phyloP scores from a whole-genome alignment of 1,140 invertebrate genomes.

The Zaprionus lachaisei region DNA sequence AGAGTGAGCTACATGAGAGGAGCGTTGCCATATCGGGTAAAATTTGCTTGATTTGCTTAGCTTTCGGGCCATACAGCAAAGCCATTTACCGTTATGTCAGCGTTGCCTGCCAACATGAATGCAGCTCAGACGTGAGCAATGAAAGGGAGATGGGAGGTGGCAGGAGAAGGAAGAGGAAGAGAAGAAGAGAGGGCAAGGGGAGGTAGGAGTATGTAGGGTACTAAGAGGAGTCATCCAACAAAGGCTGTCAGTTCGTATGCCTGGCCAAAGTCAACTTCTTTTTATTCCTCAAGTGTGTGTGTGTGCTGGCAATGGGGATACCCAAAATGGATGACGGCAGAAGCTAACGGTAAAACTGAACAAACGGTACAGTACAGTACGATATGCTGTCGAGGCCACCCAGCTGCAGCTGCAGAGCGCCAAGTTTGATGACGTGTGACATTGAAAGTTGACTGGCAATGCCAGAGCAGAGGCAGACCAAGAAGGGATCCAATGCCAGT shows the following conservation, averaged over 20 bases:
- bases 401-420: constrained; percentile 32
- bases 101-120: constrained; percentile 56
- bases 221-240: constrained; percentile 12
- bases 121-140: constrained; percentile 38
- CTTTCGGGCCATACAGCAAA: constrained; percentile 56
- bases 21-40: constrained; percentile 29
- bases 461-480: constrained; percentile 9
- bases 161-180: not conserved
- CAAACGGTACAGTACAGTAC: not conserved
- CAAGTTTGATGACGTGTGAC: constrained; percentile 81
- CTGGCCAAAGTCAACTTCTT: constrained; percentile 35
- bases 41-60: constrained; percentile 69
- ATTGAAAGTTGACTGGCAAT: constrained; percentile 70
- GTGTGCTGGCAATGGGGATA: constrained; percentile 13
- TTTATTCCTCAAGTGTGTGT: constrained; percentile 24
- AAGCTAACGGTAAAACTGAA: not conserved
- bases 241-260: constrained; percentile 43
- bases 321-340: constrained; percentile 14
- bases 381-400: too few relatives aligned
- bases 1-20: not conserved
- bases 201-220: not conserved
- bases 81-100: constrained; percentile 74
- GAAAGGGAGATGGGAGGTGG: not conserved
- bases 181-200: too few relatives aligned
- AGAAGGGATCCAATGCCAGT: constrained; percentile 13